Base-by-base conservation (phyloP, 1,140 invertebrate genomes). In the Eumaeus atala region DNA sequence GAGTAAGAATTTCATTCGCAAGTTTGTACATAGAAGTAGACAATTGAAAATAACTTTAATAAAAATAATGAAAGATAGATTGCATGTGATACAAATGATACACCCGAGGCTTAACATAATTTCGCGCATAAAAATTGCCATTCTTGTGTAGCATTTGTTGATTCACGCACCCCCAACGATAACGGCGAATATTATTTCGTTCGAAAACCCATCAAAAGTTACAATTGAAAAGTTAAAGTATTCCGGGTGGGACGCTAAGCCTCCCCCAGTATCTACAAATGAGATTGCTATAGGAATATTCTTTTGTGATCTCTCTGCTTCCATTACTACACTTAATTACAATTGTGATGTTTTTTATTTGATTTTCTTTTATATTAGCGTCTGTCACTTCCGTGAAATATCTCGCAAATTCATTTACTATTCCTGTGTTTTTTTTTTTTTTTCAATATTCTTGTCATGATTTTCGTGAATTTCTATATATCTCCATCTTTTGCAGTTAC, bases 151-250 rank as follows among this genome's bases (percentile, higher is more conserved):
- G 56, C 61, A 74, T 70, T 74, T 70, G 71, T 75, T 76, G 75
- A 84, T 84, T 76, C 69, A 62, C 74, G 67, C 78, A 72, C 83
- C 76, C 81, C 75, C 72, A 48, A 62, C 75, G 72, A 82, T 81
- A 72, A 66, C 57, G 68, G 59, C 77, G 80, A 84, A 84, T 86
- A 86, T 86, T 86, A 83, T 83, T 84, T 78, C 74, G 73, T 84
- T 86, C 77, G 79, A 81, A 86, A 86, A 86, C 79, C 81, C 81
- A 86, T 84, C 83, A 84, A 80, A 85, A 86, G 79, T 86, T 84
- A 82, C 83, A 86, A 86, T 86, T 86, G 83, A 86, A 84, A 87
- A 84, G 81, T 84, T 87, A 87, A 84, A 84, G 84, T 82, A 84
- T 84, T 79, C 81, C 79, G 70, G 59, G 67, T 58, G 79, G 79